Evolutionary conservation across 2,888 invertebrate species (phyloP), one percentile per base, ranked within the genome.

Genomic region (Cybosia mesomella): DNA sequence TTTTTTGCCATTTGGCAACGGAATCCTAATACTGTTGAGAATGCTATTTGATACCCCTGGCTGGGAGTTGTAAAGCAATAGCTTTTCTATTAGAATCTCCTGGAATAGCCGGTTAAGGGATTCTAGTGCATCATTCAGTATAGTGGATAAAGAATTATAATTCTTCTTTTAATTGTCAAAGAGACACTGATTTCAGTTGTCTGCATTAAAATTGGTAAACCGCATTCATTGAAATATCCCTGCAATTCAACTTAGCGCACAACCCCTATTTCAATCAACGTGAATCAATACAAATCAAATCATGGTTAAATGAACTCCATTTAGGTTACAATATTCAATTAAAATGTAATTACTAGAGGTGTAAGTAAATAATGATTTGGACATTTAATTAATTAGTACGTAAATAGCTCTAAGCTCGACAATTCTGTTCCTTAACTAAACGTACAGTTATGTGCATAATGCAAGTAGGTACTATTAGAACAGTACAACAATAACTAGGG

Each of bases 231-330:
- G 75, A 79, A 83, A 80, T 82, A 81, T 79, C 77, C 79, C 67
- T 74, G 76, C 77, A 79, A 68, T 70, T 68, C 57, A 74, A 73
- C 67, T 74, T 68, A 62, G 72, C 69, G 73, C 66, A 70, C 73
- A 73, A 77, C 73, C 79, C 80, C 76, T 73, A 74, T 76, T 76
- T 75, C 77, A 76, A 81, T 81, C 76, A 73, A 73, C 72, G 75
- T 71, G 70, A 81, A 80, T 81, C 81, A 80, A 81, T 80, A 77
- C 74, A 82, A 79, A 79, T 82, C 74, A 82, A 79, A 79, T 82
- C 73, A 76, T 75, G 69, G 71, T 71, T 67, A 71, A 68, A 81
- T 79, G 71, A 78, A 79, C 78, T 83, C 81, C 71, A 70, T 75
- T 69, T 73, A 66, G 57, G 74, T 75, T 70, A 75, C 66, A 61